A percentile compares a stretch with the other conserved stretches of the same genome.
Evolutionary conservation across 1,140 invertebrate species (phyloP).

Genomic region (Monochamus saltuarius): DNA sequence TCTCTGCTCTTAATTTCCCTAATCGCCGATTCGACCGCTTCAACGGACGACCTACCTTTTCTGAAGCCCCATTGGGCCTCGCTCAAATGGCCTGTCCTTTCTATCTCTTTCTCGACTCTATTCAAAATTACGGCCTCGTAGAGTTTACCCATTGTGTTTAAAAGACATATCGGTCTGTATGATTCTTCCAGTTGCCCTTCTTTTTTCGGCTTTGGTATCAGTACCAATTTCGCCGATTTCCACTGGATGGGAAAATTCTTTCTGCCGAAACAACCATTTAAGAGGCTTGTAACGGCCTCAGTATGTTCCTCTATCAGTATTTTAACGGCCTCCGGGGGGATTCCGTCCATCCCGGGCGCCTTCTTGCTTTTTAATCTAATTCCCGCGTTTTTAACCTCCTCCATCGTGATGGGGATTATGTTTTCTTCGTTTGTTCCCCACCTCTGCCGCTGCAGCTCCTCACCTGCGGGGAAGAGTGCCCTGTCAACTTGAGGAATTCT

Average conservation of each 20-base stretch:
- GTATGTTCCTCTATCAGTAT: no score
- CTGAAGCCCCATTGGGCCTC: no score
- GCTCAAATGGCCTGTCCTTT: constrained; percentile 22
- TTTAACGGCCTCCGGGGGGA: no score
- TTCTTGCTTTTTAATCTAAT: no score
- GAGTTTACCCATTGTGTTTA: constrained; percentile 34
- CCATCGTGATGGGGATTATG: constrained; percentile 20
- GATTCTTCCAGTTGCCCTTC: no score
- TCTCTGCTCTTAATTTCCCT: constrained; percentile 5
- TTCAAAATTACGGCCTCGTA: constrained; percentile 29
- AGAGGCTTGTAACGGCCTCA: constrained; percentile 1
- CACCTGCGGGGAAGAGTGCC: no score
- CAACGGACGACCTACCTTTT: constrained; percentile 42
- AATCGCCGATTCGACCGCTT: constrained; percentile 33
- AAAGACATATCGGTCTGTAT: constrained; percentile 29
- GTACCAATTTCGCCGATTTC: no score
- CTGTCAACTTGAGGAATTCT: neutral
- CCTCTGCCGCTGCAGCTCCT: neutral
- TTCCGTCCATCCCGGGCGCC: no score
- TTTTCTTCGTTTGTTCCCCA: neutral
- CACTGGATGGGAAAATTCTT: constrained; percentile 9
- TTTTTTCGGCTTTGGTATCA: constrained; percentile 7
- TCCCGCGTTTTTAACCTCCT: constrained; percentile 4
- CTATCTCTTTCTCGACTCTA: constrained; percentile 19
- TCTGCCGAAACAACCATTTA: constrained; percentile 10